Conservation (phyloP, 2,113 vertebrate genomes). For the Leuciscus idus region DNA sequence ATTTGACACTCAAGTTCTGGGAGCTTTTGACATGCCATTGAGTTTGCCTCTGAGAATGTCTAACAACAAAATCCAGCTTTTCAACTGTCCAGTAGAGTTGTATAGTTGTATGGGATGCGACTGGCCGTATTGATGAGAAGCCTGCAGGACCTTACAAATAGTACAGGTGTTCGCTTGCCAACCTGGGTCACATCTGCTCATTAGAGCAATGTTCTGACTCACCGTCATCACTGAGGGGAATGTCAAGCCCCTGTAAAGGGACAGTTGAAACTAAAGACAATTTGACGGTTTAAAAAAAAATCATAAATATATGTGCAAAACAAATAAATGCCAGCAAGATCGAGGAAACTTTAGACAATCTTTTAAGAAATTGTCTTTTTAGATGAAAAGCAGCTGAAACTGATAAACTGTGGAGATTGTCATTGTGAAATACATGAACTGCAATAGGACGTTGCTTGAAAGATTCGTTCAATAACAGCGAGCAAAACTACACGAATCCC, state of each 20-base stretch:
- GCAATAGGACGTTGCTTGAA: background rate
- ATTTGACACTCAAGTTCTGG: slow-evolving; percentile 32
- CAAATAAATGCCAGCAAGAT: background rate
- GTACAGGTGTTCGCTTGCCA: slow-evolving; percentile 7
- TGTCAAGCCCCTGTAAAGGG: background rate
- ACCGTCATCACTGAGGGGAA: background rate
- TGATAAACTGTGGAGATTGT: background rate
- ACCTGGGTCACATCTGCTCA: slow-evolving; percentile 38
- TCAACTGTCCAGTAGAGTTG: slow-evolving; percentile 5
- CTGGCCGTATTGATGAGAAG: background rate
- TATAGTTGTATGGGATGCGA: background rate
- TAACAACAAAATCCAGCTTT: slow-evolving; percentile 20
- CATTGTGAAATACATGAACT: background rate
- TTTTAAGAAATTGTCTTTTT: background rate
- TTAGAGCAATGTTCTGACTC: slow-evolving; percentile 43
- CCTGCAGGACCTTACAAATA: background rate
- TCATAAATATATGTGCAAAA: background rate
- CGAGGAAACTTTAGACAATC: background rate
- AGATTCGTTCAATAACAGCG: background rate
- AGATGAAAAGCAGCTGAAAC: background rate
- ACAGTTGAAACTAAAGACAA: background rate
- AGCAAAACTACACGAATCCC: slow-evolving; percentile 16
- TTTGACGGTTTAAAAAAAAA: background rate
- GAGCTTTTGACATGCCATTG: slow-evolving; percentile 11
- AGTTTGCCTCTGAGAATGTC: slow-evolving; percentile 29